A percentile compares a stretch with the other conserved stretches of the same genome.
phyloP scores from a whole-genome alignment of 2,888 invertebrate genomes.

The Acrobasis consociella region DNA sequence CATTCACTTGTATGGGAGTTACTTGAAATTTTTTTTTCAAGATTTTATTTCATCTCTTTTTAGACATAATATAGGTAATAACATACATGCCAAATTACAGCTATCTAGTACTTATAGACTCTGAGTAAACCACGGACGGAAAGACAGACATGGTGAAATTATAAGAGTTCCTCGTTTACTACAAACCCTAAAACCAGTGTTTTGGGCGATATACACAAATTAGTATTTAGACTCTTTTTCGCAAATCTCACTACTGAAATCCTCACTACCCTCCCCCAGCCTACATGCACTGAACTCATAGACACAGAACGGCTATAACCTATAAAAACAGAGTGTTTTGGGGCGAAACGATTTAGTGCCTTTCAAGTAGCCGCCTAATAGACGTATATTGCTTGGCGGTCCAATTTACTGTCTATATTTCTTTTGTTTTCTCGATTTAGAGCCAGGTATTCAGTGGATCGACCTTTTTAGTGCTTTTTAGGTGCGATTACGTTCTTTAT shows the following conservation, averaged over 20 bases:
- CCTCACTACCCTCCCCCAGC: constrained; percentile 26
- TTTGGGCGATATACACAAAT: no score
- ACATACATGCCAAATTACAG: no score
- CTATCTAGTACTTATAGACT: no score
- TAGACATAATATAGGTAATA: no score
- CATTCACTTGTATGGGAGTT: no score
- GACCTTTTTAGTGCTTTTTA: constrained; percentile 49
- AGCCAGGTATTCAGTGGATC: constrained; percentile 49
- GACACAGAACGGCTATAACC: constrained; percentile 43
- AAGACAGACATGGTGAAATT: no score
- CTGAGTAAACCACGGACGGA: no score
- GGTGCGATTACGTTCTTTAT: constrained; percentile 46
- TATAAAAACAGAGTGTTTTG: constrained; percentile 65
- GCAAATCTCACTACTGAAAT: not conserved
- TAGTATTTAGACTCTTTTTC: no score
- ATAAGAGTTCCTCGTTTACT: no score
- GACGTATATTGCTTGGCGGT: constrained; percentile 78
- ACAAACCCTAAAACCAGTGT: no score
- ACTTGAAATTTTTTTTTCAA: no score
- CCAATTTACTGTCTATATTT: constrained; percentile 76
- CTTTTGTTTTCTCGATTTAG: constrained; percentile 75
- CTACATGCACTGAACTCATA: constrained; percentile 27
- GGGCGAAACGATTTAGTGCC: constrained; percentile 73
- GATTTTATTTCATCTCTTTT: no score
- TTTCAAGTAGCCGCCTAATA: constrained; percentile 73